Evolutionary conservation across 2,888 invertebrate species (phyloP).

Genomic region (Alcis repandata): DNA sequence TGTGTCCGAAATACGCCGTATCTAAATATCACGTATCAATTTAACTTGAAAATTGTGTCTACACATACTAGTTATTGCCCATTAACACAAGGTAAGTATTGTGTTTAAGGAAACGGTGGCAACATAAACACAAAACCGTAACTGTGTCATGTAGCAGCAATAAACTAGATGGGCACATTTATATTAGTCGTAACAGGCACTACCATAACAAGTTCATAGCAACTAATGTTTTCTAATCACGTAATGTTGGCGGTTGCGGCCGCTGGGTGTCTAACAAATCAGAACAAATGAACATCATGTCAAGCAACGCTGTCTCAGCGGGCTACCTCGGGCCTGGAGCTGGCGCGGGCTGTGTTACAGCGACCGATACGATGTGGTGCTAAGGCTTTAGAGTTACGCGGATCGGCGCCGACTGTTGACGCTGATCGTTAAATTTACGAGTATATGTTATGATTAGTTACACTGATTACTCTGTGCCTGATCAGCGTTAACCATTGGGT

Average conservation of each 20-base stretch:
- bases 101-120: conserved; percentile 15
- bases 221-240: conserved; percentile 67
- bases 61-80: background rate
- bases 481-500: no score
- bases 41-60: background rate
- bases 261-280: conserved; percentile 72
- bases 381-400: no score
- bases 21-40: no score
- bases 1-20: no score
- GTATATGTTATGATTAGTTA: no score
- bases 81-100: conserved; percentile 12
- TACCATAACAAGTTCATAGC: conserved; percentile 45
- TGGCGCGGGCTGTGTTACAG: conserved; percentile 2
- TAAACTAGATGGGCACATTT: conserved; percentile 47
- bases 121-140: conserved; percentile 29
- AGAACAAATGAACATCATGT: conserved; percentile 77
- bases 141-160: conserved; percentile 39
- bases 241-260: conserved; percentile 61
- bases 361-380: conserved; percentile 16
- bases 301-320: conserved; percentile 70
- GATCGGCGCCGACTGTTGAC: no score
- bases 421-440: no score
- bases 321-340: conserved; percentile 53
- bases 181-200: conserved; percentile 44
- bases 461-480: no score